These are phyloP conservation scores for Rhingia rostrata DNA, from an alignment of 2,888 invertebrate species.

Conservation along the genomic window DNA sequence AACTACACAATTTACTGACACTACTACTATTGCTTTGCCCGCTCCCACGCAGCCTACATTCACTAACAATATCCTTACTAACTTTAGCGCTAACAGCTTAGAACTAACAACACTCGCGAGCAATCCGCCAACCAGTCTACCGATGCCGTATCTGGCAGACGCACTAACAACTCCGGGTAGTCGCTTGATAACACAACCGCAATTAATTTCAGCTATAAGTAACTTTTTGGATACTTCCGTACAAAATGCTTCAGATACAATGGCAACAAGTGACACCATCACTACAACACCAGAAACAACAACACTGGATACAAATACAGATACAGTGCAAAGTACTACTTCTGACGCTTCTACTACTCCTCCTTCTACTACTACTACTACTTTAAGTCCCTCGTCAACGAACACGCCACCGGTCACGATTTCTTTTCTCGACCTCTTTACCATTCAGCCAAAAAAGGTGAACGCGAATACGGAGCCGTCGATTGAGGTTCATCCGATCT, in stretches of 20 bases:
- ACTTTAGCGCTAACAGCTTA: conserved; percentile 61
- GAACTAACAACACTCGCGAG: conserved; percentile 68
- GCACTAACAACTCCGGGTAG: conserved; percentile 76
- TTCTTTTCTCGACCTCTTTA: conserved; percentile 75
- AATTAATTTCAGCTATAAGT: conserved; percentile 75
- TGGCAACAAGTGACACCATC: conserved; percentile 59
- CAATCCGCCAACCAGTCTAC: conserved; percentile 75
- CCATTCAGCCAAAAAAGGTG: conserved; percentile 75
- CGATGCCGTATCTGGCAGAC: conserved; percentile 72
- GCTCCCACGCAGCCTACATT: conserved; percentile 58
- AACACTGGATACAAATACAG: conserved; percentile 61
- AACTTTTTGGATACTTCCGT: conserved; percentile 76
- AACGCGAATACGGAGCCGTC: conserved; percentile 61
- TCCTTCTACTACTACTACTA: conserved; percentile 42
- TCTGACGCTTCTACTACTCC: conserved; percentile 60
- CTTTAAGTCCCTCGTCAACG: conserved; percentile 59
- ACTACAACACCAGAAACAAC: conserved; percentile 32
- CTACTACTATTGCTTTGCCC: conserved; percentile 41
- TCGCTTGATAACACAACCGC: conserved; percentile 75
- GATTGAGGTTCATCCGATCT: conserved; percentile 73
- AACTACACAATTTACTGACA: conserved; percentile 48
- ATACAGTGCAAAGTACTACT: conserved; percentile 46
- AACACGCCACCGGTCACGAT: conserved; percentile 72
- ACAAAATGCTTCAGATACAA: conserved; percentile 75
- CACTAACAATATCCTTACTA: conserved; percentile 54